These are phyloP conservation scores for Cheirogaleus major DNA, from an alignment of 2,797 vertebrate species.

Conservation along the genomic window DNA sequence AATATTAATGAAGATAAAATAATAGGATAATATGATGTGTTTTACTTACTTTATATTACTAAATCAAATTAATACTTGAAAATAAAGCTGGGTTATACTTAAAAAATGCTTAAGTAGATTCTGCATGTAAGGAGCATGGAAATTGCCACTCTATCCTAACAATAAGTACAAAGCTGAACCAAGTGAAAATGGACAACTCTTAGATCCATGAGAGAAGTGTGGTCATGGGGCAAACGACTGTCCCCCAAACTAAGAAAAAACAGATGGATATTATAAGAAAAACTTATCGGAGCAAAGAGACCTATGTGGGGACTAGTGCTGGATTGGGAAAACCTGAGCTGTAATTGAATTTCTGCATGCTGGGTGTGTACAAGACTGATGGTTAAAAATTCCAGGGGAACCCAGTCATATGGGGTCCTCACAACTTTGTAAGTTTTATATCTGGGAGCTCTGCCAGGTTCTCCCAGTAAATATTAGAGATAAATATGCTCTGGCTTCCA, in stretches of 20 bases:
- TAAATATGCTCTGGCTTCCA: not conserved
- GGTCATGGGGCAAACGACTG: not conserved
- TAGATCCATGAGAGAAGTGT: not conserved
- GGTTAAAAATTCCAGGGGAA: not conserved
- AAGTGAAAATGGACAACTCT: not conserved
- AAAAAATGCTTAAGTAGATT: not conserved
- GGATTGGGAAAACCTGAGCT: not conserved
- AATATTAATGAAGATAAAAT: not conserved
- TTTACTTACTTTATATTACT: not conserved
- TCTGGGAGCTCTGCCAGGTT: not conserved
- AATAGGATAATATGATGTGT: not conserved
- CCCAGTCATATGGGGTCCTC: too few species aligned
- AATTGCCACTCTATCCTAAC: not conserved
- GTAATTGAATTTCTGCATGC: not conserved
- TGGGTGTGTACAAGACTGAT: not conserved
- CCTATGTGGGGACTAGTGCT: not conserved
- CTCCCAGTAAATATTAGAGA: not conserved
- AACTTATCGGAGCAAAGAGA: not conserved
- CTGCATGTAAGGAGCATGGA: not conserved
- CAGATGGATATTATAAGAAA: not conserved
- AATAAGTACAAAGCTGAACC: not conserved
- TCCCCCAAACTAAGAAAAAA: not conserved
- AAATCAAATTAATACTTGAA: not conserved
- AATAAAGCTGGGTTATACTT: not conserved
- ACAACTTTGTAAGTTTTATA: not conserved